These are phyloP conservation scores for Macroramphosus scolopax DNA, from an alignment of 2,797 vertebrate genomes.

Conservation along the genomic window DNA sequence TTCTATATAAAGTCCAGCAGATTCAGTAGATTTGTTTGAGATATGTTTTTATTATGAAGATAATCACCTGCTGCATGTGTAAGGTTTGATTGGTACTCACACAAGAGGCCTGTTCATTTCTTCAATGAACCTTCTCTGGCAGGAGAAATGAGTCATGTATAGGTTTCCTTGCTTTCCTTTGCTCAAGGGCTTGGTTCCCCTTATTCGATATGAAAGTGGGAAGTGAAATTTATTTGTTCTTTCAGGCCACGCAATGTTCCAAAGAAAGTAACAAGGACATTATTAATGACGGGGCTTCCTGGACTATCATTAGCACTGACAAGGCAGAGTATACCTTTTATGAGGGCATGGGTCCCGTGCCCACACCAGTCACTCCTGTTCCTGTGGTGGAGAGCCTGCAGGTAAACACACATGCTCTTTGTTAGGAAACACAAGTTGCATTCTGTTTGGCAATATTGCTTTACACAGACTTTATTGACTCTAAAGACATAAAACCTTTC, in stretches of 20 bases:
- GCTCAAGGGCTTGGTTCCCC: too few relatives aligned
- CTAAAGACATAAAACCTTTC: background rate
- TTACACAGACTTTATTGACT: too few relatives aligned
- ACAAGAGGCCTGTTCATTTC: too few relatives aligned
- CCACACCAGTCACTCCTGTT: conserved; percentile 93
- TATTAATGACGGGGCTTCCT: conserved; percentile 96
- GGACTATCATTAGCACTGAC: conserved; percentile 99
- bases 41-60: too few relatives aligned
- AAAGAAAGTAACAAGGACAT: conserved; percentile 99
- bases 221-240: background rate
- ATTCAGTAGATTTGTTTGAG: too few relatives aligned
- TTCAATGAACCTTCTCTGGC: conserved; percentile 1
- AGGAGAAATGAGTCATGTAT: background rate
- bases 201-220: background rate
- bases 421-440: background rate
- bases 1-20: too few relatives aligned
- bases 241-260: conserved; percentile 91
- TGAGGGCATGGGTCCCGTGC: conserved; percentile 97
- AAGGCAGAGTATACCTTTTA: conserved; percentile 99
- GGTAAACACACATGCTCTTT: conserved; percentile 63
- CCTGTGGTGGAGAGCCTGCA: conserved; percentile 98
- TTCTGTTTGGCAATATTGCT: background rate
- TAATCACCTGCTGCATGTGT: too few relatives aligned
- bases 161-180: too few relatives aligned
- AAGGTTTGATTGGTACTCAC: too few relatives aligned